Evolutionary conservation across 2,113 vertebrate species (phyloP), one percentile per base, ranked within the genome.

Genomic region (Erinaceus europaeus): DNA sequence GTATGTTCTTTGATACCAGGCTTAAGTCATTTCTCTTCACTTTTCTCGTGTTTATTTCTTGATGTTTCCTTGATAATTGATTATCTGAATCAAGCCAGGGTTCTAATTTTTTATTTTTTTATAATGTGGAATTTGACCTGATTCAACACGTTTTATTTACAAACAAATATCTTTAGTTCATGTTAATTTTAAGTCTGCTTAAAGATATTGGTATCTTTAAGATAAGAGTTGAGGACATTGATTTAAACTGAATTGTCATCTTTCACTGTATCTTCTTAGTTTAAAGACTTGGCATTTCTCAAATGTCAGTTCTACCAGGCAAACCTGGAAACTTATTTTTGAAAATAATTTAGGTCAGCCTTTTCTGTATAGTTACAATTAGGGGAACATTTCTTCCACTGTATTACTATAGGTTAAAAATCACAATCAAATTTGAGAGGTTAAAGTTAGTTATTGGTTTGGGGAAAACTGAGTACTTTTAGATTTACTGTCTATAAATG

Each of bases 91-190:
- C 90, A 79, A 55, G 2, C 29, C 8, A n/a, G n/a, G 76, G 18
- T 81, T 74, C 71, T 80, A 73, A 40, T 14, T 82, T 74, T 91
- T 85, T 5, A 65, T 53, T n/a, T 50, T 52, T 59, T 15, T 55
- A 61, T 46, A n/a, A n/a, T 87, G 4, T 64, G 34, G 40, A 83
- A 25, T 93, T 81, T 80, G 57, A 53, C 50, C 17, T 62, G 38
- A 80, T 55, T n/a, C n/a, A n/a, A n/a, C n/a, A n/a, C n/a, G 3
- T 11, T 76, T 89, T 84, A 73, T 80, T 86, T 92, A n/a, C 89
- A 77, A 87, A 32, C 29, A 81, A 72, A 38, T 89, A 55, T n/a
- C 4, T 12, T 88, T 23, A 13, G 10, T 23, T 80, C 79, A 82
- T 73, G 23, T 72, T 76, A 64, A 21, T 18, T 89, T 52, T 65